Percentiles rank a stretch among this genome's conserved stretches.
Evolutionary conservation across 1,140 invertebrate genomes (phyloP).

Genomic region (Zaprionus africanus): DNA sequence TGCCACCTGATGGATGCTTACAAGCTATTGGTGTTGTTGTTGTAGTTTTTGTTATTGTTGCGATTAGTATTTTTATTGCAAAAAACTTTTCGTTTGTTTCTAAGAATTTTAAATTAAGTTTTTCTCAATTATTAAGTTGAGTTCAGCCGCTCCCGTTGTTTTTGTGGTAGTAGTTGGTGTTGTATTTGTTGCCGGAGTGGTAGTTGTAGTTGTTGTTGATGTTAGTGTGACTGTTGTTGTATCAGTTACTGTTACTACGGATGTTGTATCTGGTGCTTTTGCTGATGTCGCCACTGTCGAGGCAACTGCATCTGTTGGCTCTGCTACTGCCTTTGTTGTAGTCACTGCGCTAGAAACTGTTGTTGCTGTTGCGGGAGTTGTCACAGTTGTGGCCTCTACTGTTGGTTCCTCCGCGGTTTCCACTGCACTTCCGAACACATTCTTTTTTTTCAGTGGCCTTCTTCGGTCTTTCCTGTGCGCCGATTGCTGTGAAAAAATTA

Average conservation of each 20-base stretch:
- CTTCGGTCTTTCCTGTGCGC: slow-evolving; percentile 60
- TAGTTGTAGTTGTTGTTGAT: slow-evolving; percentile 18
- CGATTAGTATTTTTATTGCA: slow-evolving; percentile 43
- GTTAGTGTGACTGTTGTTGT: slow-evolving; percentile 27
- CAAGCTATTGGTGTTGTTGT: slow-evolving; percentile 48
- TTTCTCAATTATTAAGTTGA: slow-evolving; percentile 59
- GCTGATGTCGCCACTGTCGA: not conserved
- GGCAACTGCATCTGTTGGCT: slow-evolving; percentile 12
- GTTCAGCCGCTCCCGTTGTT: slow-evolving; percentile 51
- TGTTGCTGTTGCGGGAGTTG: slow-evolving; percentile 10
- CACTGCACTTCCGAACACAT: slow-evolving; percentile 38
- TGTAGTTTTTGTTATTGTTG: slow-evolving; percentile 56
- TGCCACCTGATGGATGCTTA: slow-evolving; percentile 47
- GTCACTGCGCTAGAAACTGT: not conserved
- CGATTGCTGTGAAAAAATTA: slow-evolving; percentile 49
- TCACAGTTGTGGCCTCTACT: slow-evolving; percentile 24
- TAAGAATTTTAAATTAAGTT: slow-evolving; percentile 65
- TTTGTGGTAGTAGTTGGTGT: slow-evolving; percentile 18
- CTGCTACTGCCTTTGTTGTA: slow-evolving; percentile 17
- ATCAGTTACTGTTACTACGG: slow-evolving; percentile 25
- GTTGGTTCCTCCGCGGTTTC: slow-evolving; percentile 47
- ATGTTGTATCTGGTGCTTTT: slow-evolving; percentile 7
- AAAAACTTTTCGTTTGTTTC: slow-evolving; percentile 47
- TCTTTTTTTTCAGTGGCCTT: slow-evolving; percentile 64
- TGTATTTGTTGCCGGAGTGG: slow-evolving; percentile 12